Conservation (phyloP, 37 sponge, comb jelly and placozoan species). For the Halichondria panicea region DNA sequence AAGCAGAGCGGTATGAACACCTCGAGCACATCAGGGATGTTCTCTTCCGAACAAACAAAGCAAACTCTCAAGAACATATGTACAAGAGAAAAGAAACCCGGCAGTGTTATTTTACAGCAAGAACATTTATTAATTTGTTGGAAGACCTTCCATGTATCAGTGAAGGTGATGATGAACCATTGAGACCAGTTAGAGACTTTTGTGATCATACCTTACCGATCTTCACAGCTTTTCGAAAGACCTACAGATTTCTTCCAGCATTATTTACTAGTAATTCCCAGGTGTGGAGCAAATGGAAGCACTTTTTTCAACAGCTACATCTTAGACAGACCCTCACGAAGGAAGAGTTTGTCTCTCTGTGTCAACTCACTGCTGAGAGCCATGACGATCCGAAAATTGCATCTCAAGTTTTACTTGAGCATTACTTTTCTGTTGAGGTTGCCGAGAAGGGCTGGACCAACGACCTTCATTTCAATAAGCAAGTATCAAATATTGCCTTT, state of each 20-base stretch:
- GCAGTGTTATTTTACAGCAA: constrained; percentile 1
- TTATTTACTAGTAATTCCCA: background rate
- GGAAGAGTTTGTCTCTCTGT: constrained; percentile 25
- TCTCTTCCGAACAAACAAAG: background rate
- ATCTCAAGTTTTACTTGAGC: constrained; percentile 26
- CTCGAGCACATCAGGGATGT: constrained; percentile 44
- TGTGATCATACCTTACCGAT: constrained; percentile 16
- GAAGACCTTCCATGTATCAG: constrained; percentile 34
- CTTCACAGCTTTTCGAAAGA: constrained; percentile 23
- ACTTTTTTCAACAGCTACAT: constrained; percentile 31
- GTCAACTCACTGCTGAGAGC: constrained; percentile 1
- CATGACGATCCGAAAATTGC: constrained; percentile 1
- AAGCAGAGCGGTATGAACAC: constrained; percentile 40
- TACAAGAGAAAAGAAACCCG: background rate
- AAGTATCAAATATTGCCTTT: constrained; percentile 39
- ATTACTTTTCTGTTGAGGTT: constrained; percentile 22
- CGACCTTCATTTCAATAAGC: background rate
- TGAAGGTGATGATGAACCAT: constrained; percentile 2
- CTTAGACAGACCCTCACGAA: background rate
- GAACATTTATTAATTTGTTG: constrained; percentile 6
- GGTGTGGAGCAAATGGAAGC: constrained; percentile 27
- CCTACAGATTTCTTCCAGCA: constrained; percentile 21
- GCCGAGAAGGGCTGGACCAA: constrained; percentile 3
- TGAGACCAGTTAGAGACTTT: constrained; percentile 19
- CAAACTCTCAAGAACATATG: background rate